Evolutionary conservation across 2,113 vertebrate species (phyloP).

Genomic region (Delphinapterus leucas): DNA sequence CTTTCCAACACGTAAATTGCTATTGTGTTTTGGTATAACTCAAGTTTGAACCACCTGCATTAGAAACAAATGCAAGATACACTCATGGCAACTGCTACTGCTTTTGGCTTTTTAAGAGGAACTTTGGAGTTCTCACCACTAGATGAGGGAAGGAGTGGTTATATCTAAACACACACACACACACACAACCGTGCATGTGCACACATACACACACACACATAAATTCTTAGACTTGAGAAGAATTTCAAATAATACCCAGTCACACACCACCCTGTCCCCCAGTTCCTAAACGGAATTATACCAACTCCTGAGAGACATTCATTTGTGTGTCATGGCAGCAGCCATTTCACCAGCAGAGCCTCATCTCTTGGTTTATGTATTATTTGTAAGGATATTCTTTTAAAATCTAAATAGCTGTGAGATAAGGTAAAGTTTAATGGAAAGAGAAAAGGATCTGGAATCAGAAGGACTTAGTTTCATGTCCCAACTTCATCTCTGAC

Average conservation of each 20-base stretch:
- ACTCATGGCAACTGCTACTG: background rate
- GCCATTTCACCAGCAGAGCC: background rate
- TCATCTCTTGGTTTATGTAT: background rate
- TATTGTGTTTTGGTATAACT: background rate
- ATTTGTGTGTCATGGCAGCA: background rate
- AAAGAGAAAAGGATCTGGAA: background rate
- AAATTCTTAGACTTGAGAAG: background rate
- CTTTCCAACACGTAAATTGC: constrained; percentile 27
- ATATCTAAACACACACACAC: background rate
- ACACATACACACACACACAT: background rate
- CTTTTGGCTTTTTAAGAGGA: background rate
- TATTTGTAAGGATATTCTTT: background rate
- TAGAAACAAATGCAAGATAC: constrained; percentile 10
- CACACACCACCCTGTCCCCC: background rate
- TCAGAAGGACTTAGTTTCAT: background rate
- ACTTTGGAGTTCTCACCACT: background rate
- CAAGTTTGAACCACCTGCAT: constrained; percentile 6
- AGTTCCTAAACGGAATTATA: background rate
- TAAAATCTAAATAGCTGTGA: background rate
- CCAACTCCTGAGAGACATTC: background rate
- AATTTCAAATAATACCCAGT: background rate
- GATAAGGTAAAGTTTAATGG: background rate
- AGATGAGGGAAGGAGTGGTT: background rate
- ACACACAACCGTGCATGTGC: background rate
- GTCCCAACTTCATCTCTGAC: background rate